Evolutionary conservation across 2,888 invertebrate genomes (phyloP).

Genomic region (Agapetus fuscipes): DNA sequence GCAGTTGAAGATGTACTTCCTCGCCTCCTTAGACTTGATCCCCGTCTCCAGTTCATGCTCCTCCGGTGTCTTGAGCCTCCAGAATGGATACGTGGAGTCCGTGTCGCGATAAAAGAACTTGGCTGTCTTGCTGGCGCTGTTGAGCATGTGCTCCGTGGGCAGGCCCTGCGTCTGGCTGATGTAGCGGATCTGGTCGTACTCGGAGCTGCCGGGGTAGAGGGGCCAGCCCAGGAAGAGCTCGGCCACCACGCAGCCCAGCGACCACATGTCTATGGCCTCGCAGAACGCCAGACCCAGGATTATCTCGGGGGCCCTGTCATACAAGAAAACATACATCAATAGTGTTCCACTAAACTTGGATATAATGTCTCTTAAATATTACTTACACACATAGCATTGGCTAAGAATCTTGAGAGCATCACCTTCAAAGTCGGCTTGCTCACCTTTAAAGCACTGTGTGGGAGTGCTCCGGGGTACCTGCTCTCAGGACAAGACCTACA

Average conservation of each 20-base stretch:
- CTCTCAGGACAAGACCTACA: no score
- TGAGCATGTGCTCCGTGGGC: constrained; percentile 96
- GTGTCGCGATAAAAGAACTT: constrained; percentile 97
- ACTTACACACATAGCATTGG: no score
- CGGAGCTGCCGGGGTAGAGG: constrained; percentile 96
- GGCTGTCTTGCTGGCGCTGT: constrained; percentile 93
- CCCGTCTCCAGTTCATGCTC: constrained; percentile 97
- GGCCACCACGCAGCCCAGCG: constrained; percentile 97
- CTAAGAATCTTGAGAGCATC: no score
- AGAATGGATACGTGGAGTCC: constrained; percentile 82
- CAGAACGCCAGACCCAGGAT: constrained; percentile 97
- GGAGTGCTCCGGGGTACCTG: no score
- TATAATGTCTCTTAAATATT: no score
- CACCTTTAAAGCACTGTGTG: no score
- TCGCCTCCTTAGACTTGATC: constrained; percentile 97
- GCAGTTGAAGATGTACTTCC: constrained; percentile 99
- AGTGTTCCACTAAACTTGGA: no score
- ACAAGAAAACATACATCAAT: background rate
- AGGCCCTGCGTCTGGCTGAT: constrained; percentile 95
- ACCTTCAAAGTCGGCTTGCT: no score
- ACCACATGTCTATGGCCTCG: constrained; percentile 99
- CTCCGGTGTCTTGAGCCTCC: constrained; percentile 88
- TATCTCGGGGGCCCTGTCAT: constrained; percentile 84
- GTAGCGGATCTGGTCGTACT: constrained; percentile 97
- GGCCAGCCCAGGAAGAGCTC: constrained; percentile 99